Base-by-base conservation (phyloP, 2,888 invertebrate genomes). In the Tinea semifulvella region DNA sequence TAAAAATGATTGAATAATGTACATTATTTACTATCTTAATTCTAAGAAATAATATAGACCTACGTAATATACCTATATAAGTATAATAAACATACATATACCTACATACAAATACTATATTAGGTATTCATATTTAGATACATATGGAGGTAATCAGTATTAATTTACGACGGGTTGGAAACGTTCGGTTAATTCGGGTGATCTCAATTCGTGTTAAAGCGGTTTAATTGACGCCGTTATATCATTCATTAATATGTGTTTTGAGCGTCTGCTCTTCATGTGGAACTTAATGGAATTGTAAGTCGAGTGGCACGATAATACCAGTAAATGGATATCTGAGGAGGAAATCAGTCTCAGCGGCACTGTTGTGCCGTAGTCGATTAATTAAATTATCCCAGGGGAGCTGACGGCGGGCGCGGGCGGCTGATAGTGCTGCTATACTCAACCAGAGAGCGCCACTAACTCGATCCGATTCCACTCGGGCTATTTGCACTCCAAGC, bases 401-500 rank as follows among this genome's bases (percentile, higher is more conserved):
- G 68, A 68, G 64, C 60, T 63, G 45, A 43, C 44, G 45, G 46
- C 46, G 47, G 42, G 36, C 43, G 31, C 46, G 39, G 43, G 42
- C 42, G 46, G 53, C 53, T 47, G 56, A 44, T 48, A 49, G 46
- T 47, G 48, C 50, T 48, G 49, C 62, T 66, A 62, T 66, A 65
- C 65, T 69, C 60, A 58, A 58, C 62, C 58, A 58, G 61, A 63
- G 61, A 68, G 66, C 63, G 57, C 64, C 63, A 65, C 73, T 76
- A 75, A 76, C 73, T 74, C 68, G 63, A 75, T 74, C 69, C 63
- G 68, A 72, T 73, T 73, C 72, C 70, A 69, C 72, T 75, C 62
- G 64, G 66, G 66, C 76, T 77, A 77, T 79, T 79, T 77, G 71
- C 75, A 68, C 70, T 69, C 65, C 56, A 60, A 63, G 67, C 70